Percentiles rank a stretch among this genome's conserved stretches.
These are phyloP conservation scores for Baryphthengus martii DNA, from an alignment of 2,113 vertebrate genomes.

Conservation along the genomic window DNA sequence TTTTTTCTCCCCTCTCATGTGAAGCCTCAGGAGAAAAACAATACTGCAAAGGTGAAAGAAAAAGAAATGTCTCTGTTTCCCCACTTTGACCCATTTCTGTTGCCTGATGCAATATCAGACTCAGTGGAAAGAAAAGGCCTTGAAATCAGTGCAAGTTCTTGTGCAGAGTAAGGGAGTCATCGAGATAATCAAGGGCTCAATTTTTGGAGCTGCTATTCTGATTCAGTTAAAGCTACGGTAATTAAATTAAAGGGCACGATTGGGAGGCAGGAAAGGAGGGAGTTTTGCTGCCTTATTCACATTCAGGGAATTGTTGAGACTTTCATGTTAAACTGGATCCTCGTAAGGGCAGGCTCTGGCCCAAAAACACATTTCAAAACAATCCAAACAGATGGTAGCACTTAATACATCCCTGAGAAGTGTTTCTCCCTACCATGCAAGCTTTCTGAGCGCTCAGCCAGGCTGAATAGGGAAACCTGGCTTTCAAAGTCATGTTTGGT, in stretches of 20 bases:
- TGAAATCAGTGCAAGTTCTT: background rate
- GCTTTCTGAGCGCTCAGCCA: background rate
- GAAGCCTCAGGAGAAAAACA: background rate
- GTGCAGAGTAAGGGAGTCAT: background rate
- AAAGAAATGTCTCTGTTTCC: background rate
- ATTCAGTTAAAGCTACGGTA: background rate
- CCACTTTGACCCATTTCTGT: background rate
- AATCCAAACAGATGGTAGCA: slow-evolving; percentile 60
- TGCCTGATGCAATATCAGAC: background rate
- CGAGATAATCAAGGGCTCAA: background rate
- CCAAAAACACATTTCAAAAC: slow-evolving; percentile 58
- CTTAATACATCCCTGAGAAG: slow-evolving; percentile 48
- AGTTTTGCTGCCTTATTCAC: slow-evolving; percentile 7
- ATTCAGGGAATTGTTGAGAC: background rate
- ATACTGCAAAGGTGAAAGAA: background rate
- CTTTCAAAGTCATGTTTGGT: slow-evolving; percentile 45
- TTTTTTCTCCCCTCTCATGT: background rate
- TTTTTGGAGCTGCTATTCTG: background rate
- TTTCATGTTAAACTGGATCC: slow-evolving; percentile 49
- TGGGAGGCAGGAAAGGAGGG: slow-evolving; percentile 3
- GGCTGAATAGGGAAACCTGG: background rate
- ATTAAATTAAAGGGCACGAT: slow-evolving; percentile 14
- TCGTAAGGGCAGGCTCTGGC: slow-evolving; percentile 50
- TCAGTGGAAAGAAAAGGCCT: background rate
- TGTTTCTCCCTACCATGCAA: background rate